Percentiles rank a stretch among this genome's conserved stretches.
Conservation (phyloP, 1,140 invertebrate genomes). For the Drosophila sucinea region DNA sequence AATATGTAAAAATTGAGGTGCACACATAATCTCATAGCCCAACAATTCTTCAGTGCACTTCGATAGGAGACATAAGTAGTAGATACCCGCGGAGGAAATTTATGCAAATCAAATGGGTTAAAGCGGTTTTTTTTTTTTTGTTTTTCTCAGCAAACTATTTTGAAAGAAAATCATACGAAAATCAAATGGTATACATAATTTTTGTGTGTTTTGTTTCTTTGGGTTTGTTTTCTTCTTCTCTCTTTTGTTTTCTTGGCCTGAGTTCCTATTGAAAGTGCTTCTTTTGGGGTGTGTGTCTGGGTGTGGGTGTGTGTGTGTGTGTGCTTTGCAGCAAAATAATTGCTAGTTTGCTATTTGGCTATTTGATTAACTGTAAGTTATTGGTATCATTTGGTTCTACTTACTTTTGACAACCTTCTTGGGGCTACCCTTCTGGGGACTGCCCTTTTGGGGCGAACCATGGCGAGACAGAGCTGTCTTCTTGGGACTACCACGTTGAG, state of each 20-base stretch:
- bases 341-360: conserved; percentile 24
- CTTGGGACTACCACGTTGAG: conserved; percentile 83
- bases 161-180: conserved; percentile 41
- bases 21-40: conserved; percentile 49
- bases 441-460: conserved; percentile 83
- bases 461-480: conserved; percentile 80
- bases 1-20: conserved; percentile 31
- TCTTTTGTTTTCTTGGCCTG: conserved; percentile 30
- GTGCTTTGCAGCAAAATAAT: conserved; percentile 58
- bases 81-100: conserved; percentile 17
- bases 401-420: conserved; percentile 85
- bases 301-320: conserved; percentile 54
- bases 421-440: conserved; percentile 86
- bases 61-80: conserved; percentile 19
- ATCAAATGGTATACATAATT: conserved; percentile 67
- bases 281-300: conserved; percentile 21
- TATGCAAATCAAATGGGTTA: conserved; percentile 51
- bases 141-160: conserved; percentile 60
- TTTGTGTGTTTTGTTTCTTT: conserved; percentile 43
- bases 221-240: conserved; percentile 39
- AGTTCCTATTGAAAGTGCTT: conserved; percentile 57
- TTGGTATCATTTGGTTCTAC: conserved; percentile 40
- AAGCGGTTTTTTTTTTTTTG: conserved; percentile 36
- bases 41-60: conserved; percentile 57
- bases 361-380: conserved; percentile 35